Percentiles rank a stretch among this genome's conserved stretches.
Evolutionary conservation across 2,797 vertebrate genomes (phyloP).

Genomic region (Lepilemur ruficaudatus): DNA sequence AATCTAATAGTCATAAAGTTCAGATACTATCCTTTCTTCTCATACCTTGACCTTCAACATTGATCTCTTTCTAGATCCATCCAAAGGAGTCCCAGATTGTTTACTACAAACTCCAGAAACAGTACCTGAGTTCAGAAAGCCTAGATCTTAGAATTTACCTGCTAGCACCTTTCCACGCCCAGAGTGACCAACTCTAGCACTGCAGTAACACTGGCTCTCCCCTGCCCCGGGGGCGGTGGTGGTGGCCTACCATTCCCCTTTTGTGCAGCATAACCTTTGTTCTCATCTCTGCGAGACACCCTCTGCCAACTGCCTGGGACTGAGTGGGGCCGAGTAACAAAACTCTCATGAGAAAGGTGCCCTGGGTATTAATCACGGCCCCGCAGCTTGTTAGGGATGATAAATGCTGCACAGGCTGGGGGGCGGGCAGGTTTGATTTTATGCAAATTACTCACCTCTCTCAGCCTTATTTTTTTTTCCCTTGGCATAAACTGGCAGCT

Average conservation of each 20-base stretch:
- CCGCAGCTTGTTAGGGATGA: neutral
- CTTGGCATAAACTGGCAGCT: neutral
- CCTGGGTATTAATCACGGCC: neutral
- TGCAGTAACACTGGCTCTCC: neutral
- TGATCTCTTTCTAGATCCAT: neutral
- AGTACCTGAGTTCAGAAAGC: neutral
- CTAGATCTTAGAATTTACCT: neutral
- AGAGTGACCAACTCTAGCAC: neutral
- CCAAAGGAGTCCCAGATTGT: neutral
- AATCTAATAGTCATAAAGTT: neutral
- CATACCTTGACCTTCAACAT: neutral
- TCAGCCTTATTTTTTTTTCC: neutral
- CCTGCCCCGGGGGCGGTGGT: neutral
- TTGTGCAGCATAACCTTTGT: neutral
- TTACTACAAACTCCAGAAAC: neutral
- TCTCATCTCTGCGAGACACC: neutral
- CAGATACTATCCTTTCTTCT: neutral
- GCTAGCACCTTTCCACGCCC: neutral
- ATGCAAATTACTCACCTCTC: slow-evolving; percentile 14
- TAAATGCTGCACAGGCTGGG: neutral
- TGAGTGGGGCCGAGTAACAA: neutral
- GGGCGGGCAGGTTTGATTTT: slow-evolving; percentile 8
- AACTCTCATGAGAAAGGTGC: neutral
- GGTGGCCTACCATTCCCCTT: neutral
- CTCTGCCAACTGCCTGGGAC: neutral